These are phyloP conservation scores for Sitta carolinensis DNA, from an alignment of 2,797 vertebrate genomes.

Conservation along the genomic window DNA sequence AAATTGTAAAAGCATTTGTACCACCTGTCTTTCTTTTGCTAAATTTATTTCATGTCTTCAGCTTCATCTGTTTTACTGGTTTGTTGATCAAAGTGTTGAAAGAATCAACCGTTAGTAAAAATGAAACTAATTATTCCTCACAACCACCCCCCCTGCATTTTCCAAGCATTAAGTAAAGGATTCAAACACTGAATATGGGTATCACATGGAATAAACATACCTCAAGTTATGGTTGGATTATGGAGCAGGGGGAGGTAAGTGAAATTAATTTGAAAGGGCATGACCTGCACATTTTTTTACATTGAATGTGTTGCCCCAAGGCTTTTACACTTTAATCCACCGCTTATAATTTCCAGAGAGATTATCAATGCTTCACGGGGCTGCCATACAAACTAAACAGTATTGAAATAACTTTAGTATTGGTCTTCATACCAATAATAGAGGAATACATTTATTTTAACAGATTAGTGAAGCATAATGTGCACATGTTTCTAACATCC, in stretches of 20 bases:
- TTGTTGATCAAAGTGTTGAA: background rate
- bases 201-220: background rate
- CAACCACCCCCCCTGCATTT: background rate
- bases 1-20: background rate
- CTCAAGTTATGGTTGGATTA: background rate
- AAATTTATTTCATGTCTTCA: background rate
- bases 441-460: background rate
- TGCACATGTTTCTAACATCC: background rate
- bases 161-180: background rate
- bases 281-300: slow-evolving; percentile 30
- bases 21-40: background rate
- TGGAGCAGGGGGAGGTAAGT: background rate
- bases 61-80: background rate
- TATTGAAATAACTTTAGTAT: background rate
- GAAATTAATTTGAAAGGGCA: slow-evolving; percentile 45
- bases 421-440: background rate
- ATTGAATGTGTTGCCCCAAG: slow-evolving; percentile 22
- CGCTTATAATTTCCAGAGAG: slow-evolving; percentile 36
- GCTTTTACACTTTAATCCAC: slow-evolving; percentile 37
- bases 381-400: background rate
- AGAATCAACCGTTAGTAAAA: background rate
- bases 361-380: background rate
- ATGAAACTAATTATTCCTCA: background rate
- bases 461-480: background rate
- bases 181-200: background rate